Conservation (phyloP, 2,888 invertebrate species). For the Heliconius ethilla region DNA sequence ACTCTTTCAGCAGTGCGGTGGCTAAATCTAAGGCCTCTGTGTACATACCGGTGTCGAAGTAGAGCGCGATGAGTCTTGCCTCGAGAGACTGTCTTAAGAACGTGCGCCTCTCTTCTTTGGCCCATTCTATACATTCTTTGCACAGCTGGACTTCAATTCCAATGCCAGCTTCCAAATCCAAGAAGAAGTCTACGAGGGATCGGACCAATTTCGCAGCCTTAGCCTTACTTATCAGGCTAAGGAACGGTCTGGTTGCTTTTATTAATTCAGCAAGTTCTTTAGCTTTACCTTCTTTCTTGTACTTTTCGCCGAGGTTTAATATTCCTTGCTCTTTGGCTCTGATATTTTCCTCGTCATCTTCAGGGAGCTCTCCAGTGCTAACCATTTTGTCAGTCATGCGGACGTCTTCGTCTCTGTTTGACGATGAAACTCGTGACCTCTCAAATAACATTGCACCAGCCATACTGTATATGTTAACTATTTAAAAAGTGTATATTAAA, state of each 20-base stretch:
- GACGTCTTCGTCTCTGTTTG: constrained; percentile 88
- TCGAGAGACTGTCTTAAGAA: constrained; percentile 98
- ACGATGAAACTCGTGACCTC: constrained; percentile 89
- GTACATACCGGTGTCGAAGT: constrained; percentile 95
- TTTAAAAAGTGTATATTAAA: constrained; percentile 69
- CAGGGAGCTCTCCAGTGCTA: constrained; percentile 87
- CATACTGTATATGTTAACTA: constrained; percentile 85
- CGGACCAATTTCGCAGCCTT: constrained; percentile 99
- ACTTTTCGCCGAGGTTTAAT: constrained; percentile 93
- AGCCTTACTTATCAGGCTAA: constrained; percentile 97
- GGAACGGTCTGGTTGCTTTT: constrained; percentile 96
- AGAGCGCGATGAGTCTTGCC: constrained; percentile 96
- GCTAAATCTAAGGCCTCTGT: constrained; percentile 92
- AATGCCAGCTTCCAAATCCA: constrained; percentile 97
- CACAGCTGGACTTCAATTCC: constrained; percentile 96
- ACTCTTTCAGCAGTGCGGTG: constrained; percentile 93
- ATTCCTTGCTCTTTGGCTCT: constrained; percentile 96
- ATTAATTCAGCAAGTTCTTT: constrained; percentile 96
- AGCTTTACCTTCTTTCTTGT: constrained; percentile 96
- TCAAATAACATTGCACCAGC: constrained; percentile 96
- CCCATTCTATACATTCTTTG: constrained; percentile 99
- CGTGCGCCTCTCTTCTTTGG: constrained; percentile 97
- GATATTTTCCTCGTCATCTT: constrained; percentile 94
- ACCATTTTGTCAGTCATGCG: constrained; percentile 89
- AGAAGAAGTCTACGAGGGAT: constrained; percentile 97